These are phyloP conservation scores for Galagoides demidoff DNA, from an alignment of 2,797 vertebrate genomes.

Conservation along the genomic window DNA sequence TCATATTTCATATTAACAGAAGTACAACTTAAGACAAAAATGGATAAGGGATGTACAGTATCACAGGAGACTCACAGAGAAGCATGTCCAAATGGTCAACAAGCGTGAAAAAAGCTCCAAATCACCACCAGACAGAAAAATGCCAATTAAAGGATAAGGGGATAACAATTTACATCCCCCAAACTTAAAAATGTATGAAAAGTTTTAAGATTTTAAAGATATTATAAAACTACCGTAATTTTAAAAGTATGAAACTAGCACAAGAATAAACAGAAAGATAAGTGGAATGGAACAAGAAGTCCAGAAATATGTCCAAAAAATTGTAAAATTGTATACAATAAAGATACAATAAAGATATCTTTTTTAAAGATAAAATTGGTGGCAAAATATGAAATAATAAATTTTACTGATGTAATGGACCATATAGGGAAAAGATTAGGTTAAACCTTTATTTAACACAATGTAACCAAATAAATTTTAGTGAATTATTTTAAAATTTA, in stretches of 20 bases:
- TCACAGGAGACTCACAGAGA: neutral
- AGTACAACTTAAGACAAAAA: neutral
- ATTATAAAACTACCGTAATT: slow-evolving; percentile 11
- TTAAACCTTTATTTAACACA: neutral
- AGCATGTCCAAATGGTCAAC: neutral
- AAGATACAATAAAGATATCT: too few species aligned
- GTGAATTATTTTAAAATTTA: neutral
- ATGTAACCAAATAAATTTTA: neutral
- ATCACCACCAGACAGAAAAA: slow-evolving; percentile 1
- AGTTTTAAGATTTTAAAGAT: neutral
- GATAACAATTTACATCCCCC: neutral
- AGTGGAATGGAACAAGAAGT: neutral
- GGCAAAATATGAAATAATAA: neutral
- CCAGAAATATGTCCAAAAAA: neutral
- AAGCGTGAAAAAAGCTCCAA: neutral
- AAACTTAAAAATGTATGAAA: slow-evolving; percentile 10
- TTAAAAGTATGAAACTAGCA: neutral
- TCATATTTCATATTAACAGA: neutral
- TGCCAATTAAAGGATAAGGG: slow-evolving; percentile 10
- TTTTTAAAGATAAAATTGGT: slow-evolving; percentile 23
- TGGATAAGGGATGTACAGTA: neutral
- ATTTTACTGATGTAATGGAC: neutral
- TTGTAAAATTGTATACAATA: neutral
- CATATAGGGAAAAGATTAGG: neutral
- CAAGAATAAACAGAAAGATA: slow-evolving; percentile 10